Evolutionary conservation across 2,797 vertebrate genomes (phyloP), one percentile per base, ranked within the genome.

Genomic region (Cyclopterus lumpus): DNA sequence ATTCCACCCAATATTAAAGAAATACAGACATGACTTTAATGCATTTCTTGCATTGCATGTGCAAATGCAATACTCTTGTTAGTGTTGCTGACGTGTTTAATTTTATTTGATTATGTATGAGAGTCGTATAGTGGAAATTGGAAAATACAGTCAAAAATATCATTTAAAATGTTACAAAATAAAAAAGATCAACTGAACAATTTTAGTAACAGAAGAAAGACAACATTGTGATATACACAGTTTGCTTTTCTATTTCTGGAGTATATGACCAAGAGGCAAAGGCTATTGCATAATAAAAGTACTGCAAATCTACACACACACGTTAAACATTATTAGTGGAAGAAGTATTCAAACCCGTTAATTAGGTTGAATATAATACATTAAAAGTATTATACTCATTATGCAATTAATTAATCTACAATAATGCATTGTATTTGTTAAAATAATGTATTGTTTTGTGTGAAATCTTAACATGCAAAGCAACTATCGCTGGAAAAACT

Each of bases 281-380:
- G 16, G 51, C 22, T 32, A 24, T 71, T 71, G 46, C 24, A 8
- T 26, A 7, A 70, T 55, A 61, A 60, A 59, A 46, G n/a, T 32
- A 4, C 40, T 68, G 26, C 58, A 68, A 14, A 51, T 58, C 30
- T 9, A 11, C n/a, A 26, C 63, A 42, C 1, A 51, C 38, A 65
- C 7, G 32, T 49, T 24, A 59, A 54, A 54, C 48, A 12, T 57
- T 30, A 48, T 12, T 14, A 42, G 15, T 26, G 54, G 26, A 44
- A 9, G n/a, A 53, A 36, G 9, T 22, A 12, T 46, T 51, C 4
- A 1, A 59, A 48, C 24, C 18, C 8, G 44, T 9, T 16, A 59
- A 40, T 40, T 24, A 44, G 51, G 3, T 51, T 28, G 55, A 69
- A 62, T 54, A 44, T 10, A 1, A 10, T 14, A 18, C 5, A 40